Conservation (phyloP, 23 tunicate genomes). For the Aplidium turbinatum region DNA sequence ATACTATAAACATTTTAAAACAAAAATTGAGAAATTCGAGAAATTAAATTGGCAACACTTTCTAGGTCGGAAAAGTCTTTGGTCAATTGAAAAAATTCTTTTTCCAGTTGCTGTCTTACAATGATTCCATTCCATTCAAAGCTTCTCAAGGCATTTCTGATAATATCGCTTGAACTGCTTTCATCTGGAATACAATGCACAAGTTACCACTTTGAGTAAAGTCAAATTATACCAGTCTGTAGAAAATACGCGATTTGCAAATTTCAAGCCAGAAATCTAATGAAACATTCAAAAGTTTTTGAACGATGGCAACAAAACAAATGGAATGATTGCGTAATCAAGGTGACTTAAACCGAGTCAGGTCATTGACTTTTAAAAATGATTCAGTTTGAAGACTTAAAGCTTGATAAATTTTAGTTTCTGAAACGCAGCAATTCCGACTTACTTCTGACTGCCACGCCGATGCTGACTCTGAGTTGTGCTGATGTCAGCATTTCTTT, state of each 20-base stretch:
- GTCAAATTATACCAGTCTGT: too few species aligned
- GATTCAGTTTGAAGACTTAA: too few species aligned
- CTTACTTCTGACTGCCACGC: slow-evolving; percentile 35
- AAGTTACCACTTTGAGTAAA: neutral
- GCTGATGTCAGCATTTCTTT: slow-evolving; percentile 32
- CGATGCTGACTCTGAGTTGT: slow-evolving; percentile 24
- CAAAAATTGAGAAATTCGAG: slow-evolving; percentile 43
- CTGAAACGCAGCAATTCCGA: too few species aligned
- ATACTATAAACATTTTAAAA: slow-evolving; percentile 9
- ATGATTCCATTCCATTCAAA: slow-evolving; percentile 61
- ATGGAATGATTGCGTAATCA: too few species aligned
- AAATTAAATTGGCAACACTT: slow-evolving; percentile 32
- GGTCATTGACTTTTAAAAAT: too few species aligned
- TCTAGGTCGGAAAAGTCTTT: slow-evolving; percentile 45
- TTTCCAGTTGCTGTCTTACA: neutral
- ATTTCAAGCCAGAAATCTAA: too few species aligned
- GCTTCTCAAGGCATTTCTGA: slow-evolving; percentile 53
- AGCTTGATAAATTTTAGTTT: too few species aligned
- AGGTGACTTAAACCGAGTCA: too few species aligned
- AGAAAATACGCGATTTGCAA: too few species aligned
- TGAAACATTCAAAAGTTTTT: too few species aligned
- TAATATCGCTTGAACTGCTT: slow-evolving; percentile 46
- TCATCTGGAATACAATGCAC: slow-evolving; percentile 23
- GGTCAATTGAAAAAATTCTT: slow-evolving; percentile 11
- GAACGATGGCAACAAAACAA: too few species aligned